Evolutionary conservation across 2,888 invertebrate species (phyloP).

Genomic region (Yponomeuta evonymella): DNA sequence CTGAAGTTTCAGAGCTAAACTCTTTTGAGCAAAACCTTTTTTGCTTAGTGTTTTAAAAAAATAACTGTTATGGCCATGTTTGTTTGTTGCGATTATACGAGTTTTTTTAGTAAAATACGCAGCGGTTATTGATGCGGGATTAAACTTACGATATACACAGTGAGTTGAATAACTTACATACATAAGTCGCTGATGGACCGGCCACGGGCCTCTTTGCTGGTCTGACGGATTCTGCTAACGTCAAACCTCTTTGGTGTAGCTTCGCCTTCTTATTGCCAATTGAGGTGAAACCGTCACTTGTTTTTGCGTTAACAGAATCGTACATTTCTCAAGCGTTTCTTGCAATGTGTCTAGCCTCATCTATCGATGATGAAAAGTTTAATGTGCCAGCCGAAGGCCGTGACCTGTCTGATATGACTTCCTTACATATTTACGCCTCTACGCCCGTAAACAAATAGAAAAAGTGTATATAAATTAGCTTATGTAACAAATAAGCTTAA

Average conservation of each 20-base stretch:
- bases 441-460: slow-evolving; percentile 70
- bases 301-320: neutral
- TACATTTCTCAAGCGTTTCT: neutral
- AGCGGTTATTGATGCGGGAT: slow-evolving; percentile 65
- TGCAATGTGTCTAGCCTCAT: neutral
- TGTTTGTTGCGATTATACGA: slow-evolving; percentile 38
- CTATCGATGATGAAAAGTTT: neutral
- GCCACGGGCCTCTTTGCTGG: slow-evolving; percentile 52
- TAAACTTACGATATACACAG: slow-evolving; percentile 70
- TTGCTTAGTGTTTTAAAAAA: slow-evolving; percentile 49
- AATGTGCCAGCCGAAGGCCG: slow-evolving; percentile 33
- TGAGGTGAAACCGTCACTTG: neutral
- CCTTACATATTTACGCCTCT: slow-evolving; percentile 62
- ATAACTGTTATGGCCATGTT: slow-evolving; percentile 51
- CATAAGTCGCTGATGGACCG: slow-evolving; percentile 53
- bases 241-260: neutral
- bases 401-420: slow-evolving; percentile 72
- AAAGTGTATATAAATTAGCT: slow-evolving; percentile 75
- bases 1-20: neutral
- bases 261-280: neutral
- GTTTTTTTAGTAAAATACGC: slow-evolving; percentile 56
- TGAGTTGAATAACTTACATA: slow-evolving; percentile 58
- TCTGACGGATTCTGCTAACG: slow-evolving; percentile 20
- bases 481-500: slow-evolving; percentile 76
- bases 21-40: slow-evolving; percentile 68